These are phyloP conservation scores for Norana najaformis DNA, from an alignment of 2,888 invertebrate genomes.

Conservation along the genomic window DNA sequence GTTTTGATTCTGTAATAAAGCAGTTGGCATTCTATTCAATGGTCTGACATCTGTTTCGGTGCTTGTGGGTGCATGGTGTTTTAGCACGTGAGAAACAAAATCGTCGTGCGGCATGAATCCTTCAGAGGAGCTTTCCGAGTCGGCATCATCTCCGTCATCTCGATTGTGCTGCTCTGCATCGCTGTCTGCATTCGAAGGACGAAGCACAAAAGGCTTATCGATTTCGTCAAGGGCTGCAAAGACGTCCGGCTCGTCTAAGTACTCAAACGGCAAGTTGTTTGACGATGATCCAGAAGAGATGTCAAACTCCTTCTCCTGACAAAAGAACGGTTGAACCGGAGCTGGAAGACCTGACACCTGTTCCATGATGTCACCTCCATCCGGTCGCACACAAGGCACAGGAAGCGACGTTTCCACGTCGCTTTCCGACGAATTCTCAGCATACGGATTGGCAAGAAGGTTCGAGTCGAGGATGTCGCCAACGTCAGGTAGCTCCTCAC, in stretches of 20 bases:
- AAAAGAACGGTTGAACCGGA: neutral
- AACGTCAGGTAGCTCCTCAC: conserved; percentile 30
- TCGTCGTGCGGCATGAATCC: conserved; percentile 7
- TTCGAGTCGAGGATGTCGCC: conserved; percentile 30
- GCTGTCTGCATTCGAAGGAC: neutral
- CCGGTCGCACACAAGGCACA: conserved; percentile 2
- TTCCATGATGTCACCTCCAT: neutral
- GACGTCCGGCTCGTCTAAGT: conserved; percentile 28
- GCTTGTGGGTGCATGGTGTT: neutral
- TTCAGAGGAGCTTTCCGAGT: conserved; percentile 28
- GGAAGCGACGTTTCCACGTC: neutral
- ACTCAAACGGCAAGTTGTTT: neutral
- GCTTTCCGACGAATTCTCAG: conserved; percentile 6
- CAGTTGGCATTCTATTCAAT: neutral
- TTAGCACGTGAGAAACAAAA: neutral
- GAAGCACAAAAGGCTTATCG: conserved; percentile 8
- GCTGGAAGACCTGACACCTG: neutral
- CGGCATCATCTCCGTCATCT: conserved; percentile 25
- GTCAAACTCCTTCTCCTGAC: conserved; percentile 15
- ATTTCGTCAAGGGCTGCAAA: conserved; percentile 26
- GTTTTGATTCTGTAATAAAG: neutral
- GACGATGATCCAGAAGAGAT: conserved; percentile 25
- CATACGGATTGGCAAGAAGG: conserved; percentile 20
- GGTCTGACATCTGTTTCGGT: neutral
- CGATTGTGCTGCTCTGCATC: neutral